These are phyloP conservation scores for Camelus bactrianus DNA, from an alignment of 2,113 vertebrate genomes.

Conservation along the genomic window DNA sequence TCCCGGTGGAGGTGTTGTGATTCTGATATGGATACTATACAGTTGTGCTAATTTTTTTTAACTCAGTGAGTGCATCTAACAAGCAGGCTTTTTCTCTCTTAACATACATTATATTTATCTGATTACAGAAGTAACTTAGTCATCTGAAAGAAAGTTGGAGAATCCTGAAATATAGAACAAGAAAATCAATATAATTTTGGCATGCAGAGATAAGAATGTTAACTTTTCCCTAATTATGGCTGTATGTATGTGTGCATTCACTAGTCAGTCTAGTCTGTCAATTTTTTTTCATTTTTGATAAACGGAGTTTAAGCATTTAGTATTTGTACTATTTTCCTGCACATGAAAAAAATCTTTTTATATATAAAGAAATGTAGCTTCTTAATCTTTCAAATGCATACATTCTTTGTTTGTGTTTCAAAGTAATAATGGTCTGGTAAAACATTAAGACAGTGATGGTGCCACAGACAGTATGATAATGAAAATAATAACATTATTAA, in stretches of 20 bases:
- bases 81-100: background rate
- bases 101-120: background rate
- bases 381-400: background rate
- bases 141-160: background rate
- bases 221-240: background rate
- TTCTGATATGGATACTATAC: background rate
- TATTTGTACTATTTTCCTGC: background rate
- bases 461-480: background rate
- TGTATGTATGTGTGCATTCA: background rate
- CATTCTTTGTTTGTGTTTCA: background rate
- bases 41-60: background rate
- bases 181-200: background rate
- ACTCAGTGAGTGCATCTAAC: background rate
- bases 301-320: background rate
- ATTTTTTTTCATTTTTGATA: background rate
- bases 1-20: background rate
- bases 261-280: rapidly evolving
- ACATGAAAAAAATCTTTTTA: background rate
- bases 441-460: background rate
- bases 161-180: background rate
- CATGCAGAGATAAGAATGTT: background rate
- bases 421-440: background rate
- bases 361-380: background rate
- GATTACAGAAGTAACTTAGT: background rate
- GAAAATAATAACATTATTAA: background rate